A percentile compares a stretch with the other conserved stretches of the same genome.
These are phyloP conservation scores for Halcyon leucocephala DNA, from an alignment of 2,797 vertebrate species.

Conservation along the genomic window DNA sequence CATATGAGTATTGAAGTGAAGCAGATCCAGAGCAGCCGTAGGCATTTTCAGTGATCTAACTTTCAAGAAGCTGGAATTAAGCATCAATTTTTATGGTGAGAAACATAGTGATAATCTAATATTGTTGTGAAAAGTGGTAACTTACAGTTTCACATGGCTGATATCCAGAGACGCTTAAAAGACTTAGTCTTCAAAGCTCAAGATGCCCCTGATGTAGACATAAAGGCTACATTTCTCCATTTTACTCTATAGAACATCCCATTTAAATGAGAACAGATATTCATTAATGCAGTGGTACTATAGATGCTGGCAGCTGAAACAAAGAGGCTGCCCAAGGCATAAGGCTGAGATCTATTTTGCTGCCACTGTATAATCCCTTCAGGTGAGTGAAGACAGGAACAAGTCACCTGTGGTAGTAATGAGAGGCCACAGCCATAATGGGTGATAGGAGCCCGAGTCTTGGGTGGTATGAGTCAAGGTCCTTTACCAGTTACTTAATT, in stretches of 20 bases:
- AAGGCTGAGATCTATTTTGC: neutral
- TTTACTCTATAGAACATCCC: neutral
- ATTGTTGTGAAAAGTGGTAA: neutral
- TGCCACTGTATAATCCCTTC: neutral
- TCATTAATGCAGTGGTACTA: neutral
- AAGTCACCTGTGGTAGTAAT: neutral
- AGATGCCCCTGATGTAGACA: neutral
- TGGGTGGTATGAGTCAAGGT: neutral
- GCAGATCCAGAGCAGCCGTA: neutral
- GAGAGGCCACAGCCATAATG: neutral
- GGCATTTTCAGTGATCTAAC: neutral
- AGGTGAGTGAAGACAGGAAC: neutral
- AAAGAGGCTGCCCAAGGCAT: neutral
- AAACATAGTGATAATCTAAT: neutral
- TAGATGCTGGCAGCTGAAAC: conserved; percentile 4
- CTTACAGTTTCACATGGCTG: neutral
- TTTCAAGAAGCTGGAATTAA: neutral
- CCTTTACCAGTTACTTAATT: neutral
- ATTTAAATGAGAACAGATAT: neutral
- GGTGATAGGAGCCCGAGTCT: neutral
- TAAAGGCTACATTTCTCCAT: neutral
- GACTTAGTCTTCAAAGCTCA: neutral
- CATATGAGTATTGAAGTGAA: neutral
- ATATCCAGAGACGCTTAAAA: conserved; percentile 2
- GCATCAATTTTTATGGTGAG: neutral